phyloP scores from a whole-genome alignment of 2,113 vertebrate genomes.

The Percina caprodes region DNA sequence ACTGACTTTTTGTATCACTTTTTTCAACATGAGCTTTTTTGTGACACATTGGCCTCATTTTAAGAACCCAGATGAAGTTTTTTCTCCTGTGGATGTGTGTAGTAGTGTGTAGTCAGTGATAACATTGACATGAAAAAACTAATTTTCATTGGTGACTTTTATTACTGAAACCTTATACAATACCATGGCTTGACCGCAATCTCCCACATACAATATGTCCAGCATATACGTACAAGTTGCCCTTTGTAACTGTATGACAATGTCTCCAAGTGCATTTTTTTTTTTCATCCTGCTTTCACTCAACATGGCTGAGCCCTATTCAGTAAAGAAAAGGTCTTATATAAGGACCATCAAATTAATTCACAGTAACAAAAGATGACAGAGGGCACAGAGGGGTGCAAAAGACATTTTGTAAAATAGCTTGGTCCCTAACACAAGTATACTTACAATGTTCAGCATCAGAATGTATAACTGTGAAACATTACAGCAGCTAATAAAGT shows the following conservation, averaged over 20 bases:
- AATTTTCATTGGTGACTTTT: not conserved
- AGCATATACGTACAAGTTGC: not conserved
- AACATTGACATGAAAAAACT: not conserved
- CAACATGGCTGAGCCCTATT: not conserved
- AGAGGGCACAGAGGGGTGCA: not conserved
- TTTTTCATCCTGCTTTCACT: constrained; percentile 4
- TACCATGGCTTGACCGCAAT: not conserved
- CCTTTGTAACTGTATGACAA: constrained; percentile 4
- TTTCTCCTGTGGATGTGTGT: not conserved
- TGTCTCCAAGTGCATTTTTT: constrained; percentile 1
- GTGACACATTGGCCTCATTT: not conserved
- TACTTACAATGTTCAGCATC: not conserved
- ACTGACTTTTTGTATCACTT: too few species aligned
- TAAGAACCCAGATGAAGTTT: not conserved
- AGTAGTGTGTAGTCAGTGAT: not conserved
- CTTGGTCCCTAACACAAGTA: not conserved
- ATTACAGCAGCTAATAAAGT: constrained; percentile 21
- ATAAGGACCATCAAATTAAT: not conserved
- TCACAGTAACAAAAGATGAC: not conserved
- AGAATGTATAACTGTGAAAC: constrained; percentile 7
- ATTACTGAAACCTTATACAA: not conserved
- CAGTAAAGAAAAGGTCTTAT: not conserved
- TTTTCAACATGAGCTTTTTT: too few species aligned
- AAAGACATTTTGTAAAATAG: not conserved
- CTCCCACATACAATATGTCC: not conserved